Conservation (phyloP, 2,888 invertebrate genomes). For the Neria commutata region DNA sequence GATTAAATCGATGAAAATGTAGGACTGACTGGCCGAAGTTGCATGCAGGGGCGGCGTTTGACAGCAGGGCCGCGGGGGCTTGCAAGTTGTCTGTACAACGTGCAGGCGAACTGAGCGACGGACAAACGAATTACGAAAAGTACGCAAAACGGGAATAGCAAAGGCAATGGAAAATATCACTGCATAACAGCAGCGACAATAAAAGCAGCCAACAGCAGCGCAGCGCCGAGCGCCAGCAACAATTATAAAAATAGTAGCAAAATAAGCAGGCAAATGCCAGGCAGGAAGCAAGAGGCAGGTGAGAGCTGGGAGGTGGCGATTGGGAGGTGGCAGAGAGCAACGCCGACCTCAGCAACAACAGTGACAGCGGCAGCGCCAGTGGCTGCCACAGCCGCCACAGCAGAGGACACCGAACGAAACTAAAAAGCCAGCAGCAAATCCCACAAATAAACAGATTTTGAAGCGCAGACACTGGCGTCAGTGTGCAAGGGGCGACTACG, state of each 20-base stretch:
- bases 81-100: conserved; percentile 29
- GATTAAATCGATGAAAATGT: conserved; percentile 56
- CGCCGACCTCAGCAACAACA: conserved; percentile 11
- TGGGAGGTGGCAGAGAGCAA: neutral
- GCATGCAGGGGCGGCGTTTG: too few species aligned
- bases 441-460: conserved; percentile 19
- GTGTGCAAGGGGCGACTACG: too few species aligned
- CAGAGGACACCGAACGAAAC: neutral
- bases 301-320: too few species aligned
- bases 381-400: neutral
- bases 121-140: conserved; percentile 33
- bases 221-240: neutral
- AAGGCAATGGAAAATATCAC: conserved; percentile 15
- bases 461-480: conserved; percentile 10
- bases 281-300: too few species aligned
- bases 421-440: conserved; percentile 9
- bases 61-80: too few species aligned
- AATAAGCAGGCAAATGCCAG: too few species aligned
- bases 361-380: conserved; percentile 9
- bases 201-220: conserved; percentile 12
- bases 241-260: conserved; percentile 5
- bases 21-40: conserved; percentile 46
- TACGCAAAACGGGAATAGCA: conserved; percentile 11
- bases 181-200: conserved; percentile 32
- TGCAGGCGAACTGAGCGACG: conserved; percentile 50